phyloP scores from a whole-genome alignment of 2,888 invertebrate genomes.

The Cordilura impudica region DNA sequence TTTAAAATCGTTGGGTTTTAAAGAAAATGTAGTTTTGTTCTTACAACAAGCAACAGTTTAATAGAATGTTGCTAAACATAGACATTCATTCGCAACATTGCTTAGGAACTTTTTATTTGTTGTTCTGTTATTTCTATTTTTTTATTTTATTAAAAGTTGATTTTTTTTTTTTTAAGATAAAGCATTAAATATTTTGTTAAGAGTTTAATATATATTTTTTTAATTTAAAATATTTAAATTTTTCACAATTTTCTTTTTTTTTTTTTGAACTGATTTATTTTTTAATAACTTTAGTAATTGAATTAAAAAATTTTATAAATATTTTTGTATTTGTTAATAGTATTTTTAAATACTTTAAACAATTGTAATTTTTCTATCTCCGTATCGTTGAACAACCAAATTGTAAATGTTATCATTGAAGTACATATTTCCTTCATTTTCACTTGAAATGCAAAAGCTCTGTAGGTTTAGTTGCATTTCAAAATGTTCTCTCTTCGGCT shows the following conservation, averaged over 20 bases:
- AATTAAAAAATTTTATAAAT: not conserved
- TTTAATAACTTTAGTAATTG: not conserved
- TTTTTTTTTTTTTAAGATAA: not conserved
- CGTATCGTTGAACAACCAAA: constrained; percentile 65
- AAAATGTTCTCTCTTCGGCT: not conserved
- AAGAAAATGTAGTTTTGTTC: not conserved
- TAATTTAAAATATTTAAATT: not conserved
- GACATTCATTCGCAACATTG: constrained; percentile 55
- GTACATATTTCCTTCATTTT: constrained; percentile 33
- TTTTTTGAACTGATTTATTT: not conserved
- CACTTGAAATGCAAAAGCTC: constrained; percentile 23
- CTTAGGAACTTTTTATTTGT: constrained; percentile 57
- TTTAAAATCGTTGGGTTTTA: constrained; percentile 53
- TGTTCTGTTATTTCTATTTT: constrained; percentile 21
- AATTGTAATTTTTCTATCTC: constrained; percentile 55
- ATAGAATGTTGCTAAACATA: constrained; percentile 41
- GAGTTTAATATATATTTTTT: not conserved
- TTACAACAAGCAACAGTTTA: constrained; percentile 61
- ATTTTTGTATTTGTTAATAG: constrained; percentile 17
- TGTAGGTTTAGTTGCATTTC: constrained; percentile 1
- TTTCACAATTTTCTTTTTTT: not conserved
- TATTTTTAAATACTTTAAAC: constrained; percentile 26
- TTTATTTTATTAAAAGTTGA: constrained; percentile 9
- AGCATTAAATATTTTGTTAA: not conserved
- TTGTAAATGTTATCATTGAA: constrained; percentile 65